Evolutionary conservation across 2,797 vertebrate species (phyloP), one percentile per base, ranked within the genome.

Genomic region (Sphaeramia orbicularis): DNA sequence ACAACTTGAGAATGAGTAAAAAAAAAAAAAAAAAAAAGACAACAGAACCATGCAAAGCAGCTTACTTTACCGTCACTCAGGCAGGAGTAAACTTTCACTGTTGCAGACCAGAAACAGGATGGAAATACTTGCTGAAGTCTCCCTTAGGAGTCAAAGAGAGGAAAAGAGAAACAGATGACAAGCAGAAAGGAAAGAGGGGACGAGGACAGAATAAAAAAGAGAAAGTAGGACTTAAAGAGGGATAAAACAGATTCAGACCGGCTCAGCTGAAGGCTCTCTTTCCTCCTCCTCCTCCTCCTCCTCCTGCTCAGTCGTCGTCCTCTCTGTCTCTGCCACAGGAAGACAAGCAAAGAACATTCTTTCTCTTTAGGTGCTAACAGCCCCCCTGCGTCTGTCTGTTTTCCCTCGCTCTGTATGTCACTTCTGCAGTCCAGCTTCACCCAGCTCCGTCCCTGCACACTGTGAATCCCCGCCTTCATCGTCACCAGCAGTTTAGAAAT

Each of bases 341-440:
- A 91, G 90, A 89, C 85, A 88, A 84, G 80, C 78, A 87, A 70
- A 85, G 73, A 89, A 86, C 86, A 89, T 90, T 93, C 88, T 88
- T 85, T 86, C 85, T 90, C 76, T 74, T 78, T 78, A 93, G 85
- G 86, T 84, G 83, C 90, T 81, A 88, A 88, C 84, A 87, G 81
- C 84, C 85, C 89, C 87, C 84, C 71, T 6, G 44, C 76, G 72
- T 76, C 50, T 68, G 60, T 58, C 49, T 65, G 80, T 75, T 65
- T 78, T 78, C 65, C 57, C 77, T 78, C 69, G 73, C 81, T 74
- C 62, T 41, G 13, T 61, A 71, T 85, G 75, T 89, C 83, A 78
- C 62, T 80, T 41, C 63, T 27, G 61, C 27, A 30, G 72, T 73
- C 61, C 49, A 67, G 77, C 70, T 67, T 74, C 43, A 32, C 65